Percentiles rank a stretch among this genome's conserved stretches.
Evolutionary conservation across 2,113 vertebrate species (phyloP).

Genomic region (Cephalopterus ornatus): DNA sequence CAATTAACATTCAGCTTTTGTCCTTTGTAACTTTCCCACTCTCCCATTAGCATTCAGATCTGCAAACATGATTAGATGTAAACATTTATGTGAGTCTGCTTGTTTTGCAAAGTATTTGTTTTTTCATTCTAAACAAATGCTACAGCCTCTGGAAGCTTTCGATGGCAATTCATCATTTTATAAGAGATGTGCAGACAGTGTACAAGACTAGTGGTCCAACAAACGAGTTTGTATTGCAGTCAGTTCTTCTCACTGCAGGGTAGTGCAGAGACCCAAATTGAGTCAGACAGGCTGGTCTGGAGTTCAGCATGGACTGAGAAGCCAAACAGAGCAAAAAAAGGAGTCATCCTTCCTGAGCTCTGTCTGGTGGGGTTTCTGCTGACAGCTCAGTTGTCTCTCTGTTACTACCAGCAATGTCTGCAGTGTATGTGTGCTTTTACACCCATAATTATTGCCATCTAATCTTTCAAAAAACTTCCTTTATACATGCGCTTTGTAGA

Average conservation of each 20-base stretch:
- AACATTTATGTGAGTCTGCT: background rate
- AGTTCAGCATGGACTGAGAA: background rate
- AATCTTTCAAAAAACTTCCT: background rate
- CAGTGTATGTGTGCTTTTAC: background rate
- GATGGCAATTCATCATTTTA: background rate
- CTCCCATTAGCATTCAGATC: background rate
- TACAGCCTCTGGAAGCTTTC: background rate
- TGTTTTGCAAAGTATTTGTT: background rate
- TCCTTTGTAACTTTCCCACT: background rate
- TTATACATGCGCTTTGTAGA: background rate
- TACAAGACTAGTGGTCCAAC: background rate
- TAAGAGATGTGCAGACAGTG: background rate
- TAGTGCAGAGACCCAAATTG: background rate
- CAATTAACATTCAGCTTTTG: background rate
- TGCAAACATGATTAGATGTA: background rate
- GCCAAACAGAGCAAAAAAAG: background rate
- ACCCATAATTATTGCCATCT: background rate
- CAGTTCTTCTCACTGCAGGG: background rate
- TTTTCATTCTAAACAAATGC: background rate
- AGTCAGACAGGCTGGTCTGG: background rate
- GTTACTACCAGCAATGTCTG: background rate
- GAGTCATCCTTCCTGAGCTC: background rate
- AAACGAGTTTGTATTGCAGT: background rate
- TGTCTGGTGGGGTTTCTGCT: background rate
- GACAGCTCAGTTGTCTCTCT: background rate